phyloP scores from a whole-genome alignment of 2,888 invertebrate genomes.

The Diadegma fenestrale region DNA sequence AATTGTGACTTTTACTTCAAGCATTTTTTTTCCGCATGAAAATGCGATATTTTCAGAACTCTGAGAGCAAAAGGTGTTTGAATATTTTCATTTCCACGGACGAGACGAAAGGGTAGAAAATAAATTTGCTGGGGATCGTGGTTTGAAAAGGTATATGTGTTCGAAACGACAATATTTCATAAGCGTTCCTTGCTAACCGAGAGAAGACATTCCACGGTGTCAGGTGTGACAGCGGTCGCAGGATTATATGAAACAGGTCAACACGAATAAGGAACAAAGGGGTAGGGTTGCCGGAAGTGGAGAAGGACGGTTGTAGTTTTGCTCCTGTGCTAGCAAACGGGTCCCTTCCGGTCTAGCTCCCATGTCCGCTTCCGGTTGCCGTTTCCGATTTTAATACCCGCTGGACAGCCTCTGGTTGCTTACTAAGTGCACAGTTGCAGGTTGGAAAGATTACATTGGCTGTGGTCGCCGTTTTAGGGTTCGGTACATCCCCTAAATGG shows the following conservation, averaged over 20 bases:
- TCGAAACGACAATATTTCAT: constrained; percentile 29
- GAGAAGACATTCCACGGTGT: constrained; percentile 32
- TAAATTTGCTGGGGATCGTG: not conserved
- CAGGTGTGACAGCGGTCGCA: constrained; percentile 2
- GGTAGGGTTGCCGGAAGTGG: constrained; percentile 41
- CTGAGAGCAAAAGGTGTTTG: no score
- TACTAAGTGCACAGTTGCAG: constrained; percentile 51
- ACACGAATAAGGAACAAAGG: constrained; percentile 19
- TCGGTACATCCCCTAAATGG: constrained; percentile 2
- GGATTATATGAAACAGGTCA: constrained; percentile 5
- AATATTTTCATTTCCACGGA: no score
- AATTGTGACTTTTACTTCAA: no score
- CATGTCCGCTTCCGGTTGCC: constrained; percentile 78
- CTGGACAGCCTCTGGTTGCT: constrained; percentile 71
- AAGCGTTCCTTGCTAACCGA: constrained; percentile 6
- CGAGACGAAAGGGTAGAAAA: not conserved
- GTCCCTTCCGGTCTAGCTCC: constrained; percentile 79
- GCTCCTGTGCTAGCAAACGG: constrained; percentile 77
- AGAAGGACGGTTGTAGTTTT: constrained; percentile 47
- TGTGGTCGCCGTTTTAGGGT: constrained; percentile 7
- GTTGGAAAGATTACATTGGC: not conserved
- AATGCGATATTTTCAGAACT: no score
- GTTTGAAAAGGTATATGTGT: not conserved
- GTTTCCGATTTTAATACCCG: constrained; percentile 82
- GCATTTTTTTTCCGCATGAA: no score